Conservation (phyloP, 2,113 vertebrate genomes). For the Cnemophilus loriae region DNA sequence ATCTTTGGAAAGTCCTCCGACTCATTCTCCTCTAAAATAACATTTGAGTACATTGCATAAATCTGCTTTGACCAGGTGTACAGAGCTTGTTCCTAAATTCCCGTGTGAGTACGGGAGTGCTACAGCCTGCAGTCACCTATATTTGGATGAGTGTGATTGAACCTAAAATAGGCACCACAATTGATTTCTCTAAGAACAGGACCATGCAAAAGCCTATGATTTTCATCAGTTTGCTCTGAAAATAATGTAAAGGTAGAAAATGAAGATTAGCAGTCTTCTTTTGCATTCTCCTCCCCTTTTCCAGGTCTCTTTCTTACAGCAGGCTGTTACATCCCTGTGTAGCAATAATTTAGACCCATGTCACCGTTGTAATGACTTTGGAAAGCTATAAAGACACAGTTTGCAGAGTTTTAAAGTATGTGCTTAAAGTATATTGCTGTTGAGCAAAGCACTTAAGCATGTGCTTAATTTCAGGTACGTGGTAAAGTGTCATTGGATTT, state of each 20-base stretch:
- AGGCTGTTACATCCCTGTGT: neutral
- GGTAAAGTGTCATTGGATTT: constrained; percentile 21
- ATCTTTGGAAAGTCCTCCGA: neutral
- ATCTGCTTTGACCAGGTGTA: neutral
- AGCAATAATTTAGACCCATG: constrained; percentile 32
- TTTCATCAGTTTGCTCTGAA: neutral
- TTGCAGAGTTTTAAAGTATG: constrained; percentile 54
- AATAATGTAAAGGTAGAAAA: neutral
- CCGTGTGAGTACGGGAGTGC: neutral
- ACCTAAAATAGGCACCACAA: neutral
- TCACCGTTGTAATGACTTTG: constrained; percentile 16
- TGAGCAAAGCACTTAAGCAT: constrained; percentile 44
- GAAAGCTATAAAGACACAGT: constrained; percentile 52
- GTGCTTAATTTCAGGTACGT: constrained; percentile 50
- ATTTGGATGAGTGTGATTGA: neutral
- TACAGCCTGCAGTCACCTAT: neutral
- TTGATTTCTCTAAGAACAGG: neutral
- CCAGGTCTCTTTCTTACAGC: neutral
- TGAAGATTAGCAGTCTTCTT: neutral
- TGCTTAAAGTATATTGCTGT: constrained; percentile 64
- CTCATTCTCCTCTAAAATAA: neutral
- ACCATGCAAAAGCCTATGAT: neutral
- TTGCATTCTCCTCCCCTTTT: neutral
- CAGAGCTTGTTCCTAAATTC: neutral
- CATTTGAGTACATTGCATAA: neutral